These are phyloP conservation scores for Nycteola revayana DNA, from an alignment of 2,888 invertebrate genomes.

Conservation along the genomic window DNA sequence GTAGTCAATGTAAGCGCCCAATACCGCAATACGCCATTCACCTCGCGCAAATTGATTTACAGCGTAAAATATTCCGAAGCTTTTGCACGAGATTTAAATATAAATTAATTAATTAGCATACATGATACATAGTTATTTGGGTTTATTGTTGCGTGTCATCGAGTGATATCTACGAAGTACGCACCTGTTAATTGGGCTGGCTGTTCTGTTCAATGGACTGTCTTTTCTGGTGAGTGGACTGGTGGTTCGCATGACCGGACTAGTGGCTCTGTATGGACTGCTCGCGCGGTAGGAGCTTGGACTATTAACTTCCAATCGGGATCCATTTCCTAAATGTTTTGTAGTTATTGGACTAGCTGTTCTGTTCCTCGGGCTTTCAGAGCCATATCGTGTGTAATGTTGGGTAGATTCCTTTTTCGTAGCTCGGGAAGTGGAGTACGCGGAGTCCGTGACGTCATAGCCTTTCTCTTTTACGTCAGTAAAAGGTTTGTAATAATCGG, in stretches of 20 bases:
- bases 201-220: slow-evolving; percentile 76
- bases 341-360: slow-evolving; percentile 77
- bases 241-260: slow-evolving; percentile 71
- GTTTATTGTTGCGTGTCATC: slow-evolving; percentile 10
- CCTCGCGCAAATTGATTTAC: slow-evolving; percentile 50
- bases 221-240: slow-evolving; percentile 80
- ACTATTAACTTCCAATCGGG: slow-evolving; percentile 73
- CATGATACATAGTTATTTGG: slow-evolving; percentile 6
- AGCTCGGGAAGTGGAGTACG: slow-evolving; percentile 64
- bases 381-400: slow-evolving; percentile 56
- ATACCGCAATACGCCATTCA: slow-evolving; percentile 33
- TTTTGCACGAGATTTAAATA: slow-evolving; percentile 30
- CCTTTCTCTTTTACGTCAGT: slow-evolving; percentile 67
- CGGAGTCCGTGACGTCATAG: slow-evolving; percentile 72
- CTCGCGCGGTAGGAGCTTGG: slow-evolving; percentile 60
- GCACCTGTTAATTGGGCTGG: slow-evolving; percentile 80
- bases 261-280: slow-evolving; percentile 70
- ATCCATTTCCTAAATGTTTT: slow-evolving; percentile 77
- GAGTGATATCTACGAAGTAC: too few species aligned
- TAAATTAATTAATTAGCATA: slow-evolving; percentile 30
- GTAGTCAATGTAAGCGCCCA: slow-evolving; percentile 2
- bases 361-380: slow-evolving; percentile 70
- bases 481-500: slow-evolving; percentile 72
- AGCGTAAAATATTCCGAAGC: slow-evolving; percentile 27
- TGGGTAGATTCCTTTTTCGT: slow-evolving; percentile 57